Evolutionary conservation across 2,888 invertebrate species (phyloP).

Genomic region (Volucella inflata): DNA sequence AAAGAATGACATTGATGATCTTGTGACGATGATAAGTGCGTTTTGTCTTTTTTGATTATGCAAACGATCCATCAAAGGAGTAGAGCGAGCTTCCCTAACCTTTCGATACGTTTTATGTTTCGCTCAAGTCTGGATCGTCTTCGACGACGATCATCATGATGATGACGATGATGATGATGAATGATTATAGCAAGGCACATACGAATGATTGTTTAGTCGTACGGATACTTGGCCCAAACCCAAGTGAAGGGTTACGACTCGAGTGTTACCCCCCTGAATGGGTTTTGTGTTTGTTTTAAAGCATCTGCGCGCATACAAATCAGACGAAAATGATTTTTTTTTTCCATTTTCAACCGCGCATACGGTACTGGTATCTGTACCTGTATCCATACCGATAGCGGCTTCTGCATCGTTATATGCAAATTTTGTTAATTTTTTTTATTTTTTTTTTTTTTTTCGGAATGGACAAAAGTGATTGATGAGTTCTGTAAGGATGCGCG

Average conservation of each 20-base stretch:
- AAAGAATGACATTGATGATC: slow-evolving; percentile 74
- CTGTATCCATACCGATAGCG: too few species aligned
- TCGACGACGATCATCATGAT: slow-evolving; percentile 4
- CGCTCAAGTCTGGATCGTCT: slow-evolving; percentile 36
- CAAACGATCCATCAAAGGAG: slow-evolving; percentile 76
- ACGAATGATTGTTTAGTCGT: not conserved
- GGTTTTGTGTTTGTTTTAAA: slow-evolving; percentile 71
- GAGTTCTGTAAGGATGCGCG: slow-evolving; percentile 22
- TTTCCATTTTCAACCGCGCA: too few species aligned
- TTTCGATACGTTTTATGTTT: slow-evolving; percentile 40
- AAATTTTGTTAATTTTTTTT: slow-evolving; percentile 44
- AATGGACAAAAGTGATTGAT: too few species aligned
- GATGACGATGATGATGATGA: slow-evolving; percentile 56
- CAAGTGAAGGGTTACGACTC: slow-evolving; percentile 42
- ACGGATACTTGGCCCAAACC: not conserved
- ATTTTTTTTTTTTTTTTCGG: too few species aligned
- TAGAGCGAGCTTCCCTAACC: slow-evolving; percentile 2
- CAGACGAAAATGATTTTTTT: too few species aligned
- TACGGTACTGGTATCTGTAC: too few species aligned
- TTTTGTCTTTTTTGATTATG: slow-evolving; percentile 75
- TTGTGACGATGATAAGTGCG: slow-evolving; percentile 76
- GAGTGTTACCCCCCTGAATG: not conserved
- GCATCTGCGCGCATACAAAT: slow-evolving; percentile 67
- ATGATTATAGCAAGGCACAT: slow-evolving; percentile 65
- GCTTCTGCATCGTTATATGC: slow-evolving; percentile 56